Base-by-base conservation (phyloP, 2,113 vertebrate species). In the Aphelocoma coerulescens region DNA sequence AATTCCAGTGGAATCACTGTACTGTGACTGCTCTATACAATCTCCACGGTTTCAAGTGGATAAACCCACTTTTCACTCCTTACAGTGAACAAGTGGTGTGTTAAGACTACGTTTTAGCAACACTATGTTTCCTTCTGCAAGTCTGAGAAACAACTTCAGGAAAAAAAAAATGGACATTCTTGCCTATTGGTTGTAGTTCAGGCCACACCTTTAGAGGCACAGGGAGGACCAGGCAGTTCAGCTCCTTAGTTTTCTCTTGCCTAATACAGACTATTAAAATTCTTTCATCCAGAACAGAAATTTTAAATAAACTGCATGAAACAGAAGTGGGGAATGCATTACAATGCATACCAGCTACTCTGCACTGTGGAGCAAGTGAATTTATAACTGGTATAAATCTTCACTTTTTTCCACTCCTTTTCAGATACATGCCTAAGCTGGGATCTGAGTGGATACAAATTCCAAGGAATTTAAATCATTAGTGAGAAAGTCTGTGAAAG, bases 321-420 rank as follows among this genome's bases (percentile, higher is more conserved):
- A 63, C 23, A 86, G n/a, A 88, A 92, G 54, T 39, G 6, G 20
- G 16, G 62, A 92, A 86, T 33, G 32, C 20, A 59, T 77, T 91
- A 67, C 63, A 91, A 62, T 17, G 35, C 49, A 69, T 17, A 41
- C 9, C 46, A 93, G 74, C 61, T 91, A 59, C 78, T 82, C 44
- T 63, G 76, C 80, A 75, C 20, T 89, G 90, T 68, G 89, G 80
- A 96, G 68, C 49, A 93, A 91, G 52, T 63, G 51, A 86, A 82
- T 88, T 96, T 91, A 52, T 22, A 86, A 67, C 48, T 83, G 11
- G 2, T 20, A 41, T 26, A 82, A 93, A 55, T 80, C 55, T 69
- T 66, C 46, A 69, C 26, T 62, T 91, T 66, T 74, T 85, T 62
- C 77, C 0, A 0, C 26, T 76, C 43, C 51, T 88, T 69, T 82